These are phyloP conservation scores for Ochropacha duplaris DNA, from an alignment of 2,888 invertebrate species.

Conservation along the genomic window DNA sequence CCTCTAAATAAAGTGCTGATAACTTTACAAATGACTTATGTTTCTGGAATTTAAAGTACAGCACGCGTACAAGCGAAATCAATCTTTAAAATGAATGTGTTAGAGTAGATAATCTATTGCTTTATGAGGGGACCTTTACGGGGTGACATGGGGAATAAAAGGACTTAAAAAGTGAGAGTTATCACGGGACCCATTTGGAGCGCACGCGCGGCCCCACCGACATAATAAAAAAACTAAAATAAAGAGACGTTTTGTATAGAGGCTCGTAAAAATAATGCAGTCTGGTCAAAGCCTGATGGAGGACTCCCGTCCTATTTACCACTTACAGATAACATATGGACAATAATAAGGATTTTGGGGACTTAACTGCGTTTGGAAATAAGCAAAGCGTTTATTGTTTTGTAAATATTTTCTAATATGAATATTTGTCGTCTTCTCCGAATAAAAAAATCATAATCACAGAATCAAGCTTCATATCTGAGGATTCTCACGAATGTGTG, in stretches of 20 bases:
- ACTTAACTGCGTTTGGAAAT: conserved; percentile 13
- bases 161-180: conserved; percentile 80
- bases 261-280: conserved; percentile 64
- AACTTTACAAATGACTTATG: conserved; percentile 80
- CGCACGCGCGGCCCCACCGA: conserved; percentile 78
- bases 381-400: background rate
- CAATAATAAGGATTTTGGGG: conserved; percentile 17
- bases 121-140: conserved; percentile 30
- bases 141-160: conserved; percentile 72
- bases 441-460: no score
- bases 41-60: conserved; percentile 74
- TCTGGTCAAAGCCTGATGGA: conserved; percentile 51
- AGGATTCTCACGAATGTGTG: no score
- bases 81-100: conserved; percentile 20
- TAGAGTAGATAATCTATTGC: conserved; percentile 39
- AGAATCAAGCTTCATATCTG: no score
- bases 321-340: conserved; percentile 42
- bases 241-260: conserved; percentile 39
- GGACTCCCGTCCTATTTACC: conserved; percentile 65
- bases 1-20: conserved; percentile 81
- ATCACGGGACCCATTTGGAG: conserved; percentile 78
- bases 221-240: conserved; percentile 53
- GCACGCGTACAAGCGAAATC: conserved; percentile 17
- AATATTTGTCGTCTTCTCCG: background rate
- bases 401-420: background rate